Conservation (phyloP, 2,113 vertebrate genomes). For the Clupea harengus region DNA sequence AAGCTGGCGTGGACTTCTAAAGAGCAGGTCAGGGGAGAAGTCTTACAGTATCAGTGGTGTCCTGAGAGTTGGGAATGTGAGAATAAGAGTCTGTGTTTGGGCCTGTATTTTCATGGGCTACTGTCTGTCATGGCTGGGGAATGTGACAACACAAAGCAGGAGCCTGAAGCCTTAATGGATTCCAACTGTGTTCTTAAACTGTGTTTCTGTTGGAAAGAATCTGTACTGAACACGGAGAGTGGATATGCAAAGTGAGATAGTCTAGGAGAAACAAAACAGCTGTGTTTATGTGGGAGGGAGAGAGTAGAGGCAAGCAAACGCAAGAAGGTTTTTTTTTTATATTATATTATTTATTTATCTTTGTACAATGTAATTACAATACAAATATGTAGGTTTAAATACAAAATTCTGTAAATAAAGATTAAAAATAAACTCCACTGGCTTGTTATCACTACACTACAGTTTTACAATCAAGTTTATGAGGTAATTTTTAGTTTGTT, state of each 20-base stretch:
- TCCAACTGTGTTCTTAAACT: not conserved
- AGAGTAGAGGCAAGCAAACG: constrained; percentile 14
- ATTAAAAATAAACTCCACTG: constrained; percentile 81
- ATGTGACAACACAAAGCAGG: not conserved
- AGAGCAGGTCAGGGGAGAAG: not conserved
- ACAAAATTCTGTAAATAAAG: constrained; percentile 84
- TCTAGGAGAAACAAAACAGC: not conserved
- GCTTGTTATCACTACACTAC: constrained; percentile 75
- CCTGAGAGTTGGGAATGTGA: not conserved
- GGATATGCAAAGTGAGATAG: too few species aligned
- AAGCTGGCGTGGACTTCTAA: not conserved
- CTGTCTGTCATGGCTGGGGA: not conserved
- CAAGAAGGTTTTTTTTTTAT: constrained; percentile 60
- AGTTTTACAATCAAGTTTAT: constrained; percentile 79
- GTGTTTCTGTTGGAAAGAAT: not conserved
- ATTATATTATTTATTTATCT: constrained; percentile 83
- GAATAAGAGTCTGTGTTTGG: not conserved
- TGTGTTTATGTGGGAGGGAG: not conserved
- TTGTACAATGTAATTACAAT: constrained; percentile 85
- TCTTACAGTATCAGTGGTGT: not conserved
- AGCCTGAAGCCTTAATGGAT: not conserved
- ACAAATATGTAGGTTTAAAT: constrained; percentile 84
- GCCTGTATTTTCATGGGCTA: not conserved
- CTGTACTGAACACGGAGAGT: not conserved
- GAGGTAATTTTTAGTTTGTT: constrained; percentile 79